phyloP scores from a whole-genome alignment of 2,888 invertebrate species.

The Stenodema calcarata region DNA sequence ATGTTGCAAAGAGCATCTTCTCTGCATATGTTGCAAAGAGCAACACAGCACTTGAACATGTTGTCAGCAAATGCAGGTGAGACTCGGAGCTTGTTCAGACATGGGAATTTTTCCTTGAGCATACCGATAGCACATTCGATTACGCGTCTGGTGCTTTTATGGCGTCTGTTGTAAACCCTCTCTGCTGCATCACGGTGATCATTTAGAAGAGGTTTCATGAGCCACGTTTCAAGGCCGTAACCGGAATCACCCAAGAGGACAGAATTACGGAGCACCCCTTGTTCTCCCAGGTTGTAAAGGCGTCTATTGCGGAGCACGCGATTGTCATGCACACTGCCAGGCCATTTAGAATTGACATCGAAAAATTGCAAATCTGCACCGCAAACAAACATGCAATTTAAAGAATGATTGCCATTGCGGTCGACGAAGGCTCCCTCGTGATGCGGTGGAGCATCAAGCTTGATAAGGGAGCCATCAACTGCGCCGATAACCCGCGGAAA shows the following conservation, averaged over 20 bases:
- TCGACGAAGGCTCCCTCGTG: conserved; percentile 57
- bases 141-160: conserved; percentile 51
- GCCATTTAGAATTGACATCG: conserved; percentile 56
- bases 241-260: conserved; percentile 51
- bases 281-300: neutral
- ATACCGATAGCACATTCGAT: conserved; percentile 41
- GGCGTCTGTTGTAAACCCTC: neutral
- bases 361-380: conserved; percentile 32
- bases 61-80: too few relatives aligned
- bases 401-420: conserved; percentile 56
- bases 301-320: conserved; percentile 51
- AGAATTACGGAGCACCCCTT: conserved; percentile 38
- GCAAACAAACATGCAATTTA: conserved; percentile 39
- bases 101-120: neutral
- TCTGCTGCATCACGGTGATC: conserved; percentile 37
- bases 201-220: conserved; percentile 42
- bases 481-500: conserved; percentile 43
- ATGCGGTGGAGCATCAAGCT: conserved; percentile 46
- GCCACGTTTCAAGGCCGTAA: conserved; percentile 45
- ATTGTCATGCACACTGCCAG: conserved; percentile 57
- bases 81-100: neutral
- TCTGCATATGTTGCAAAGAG: too few relatives aligned
- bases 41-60: too few relatives aligned
- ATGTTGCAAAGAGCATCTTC: too few relatives aligned
- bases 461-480: conserved; percentile 45